Evolutionary conservation across 2,797 vertebrate species (phyloP).

Genomic region (Fundulus diaphanus): DNA sequence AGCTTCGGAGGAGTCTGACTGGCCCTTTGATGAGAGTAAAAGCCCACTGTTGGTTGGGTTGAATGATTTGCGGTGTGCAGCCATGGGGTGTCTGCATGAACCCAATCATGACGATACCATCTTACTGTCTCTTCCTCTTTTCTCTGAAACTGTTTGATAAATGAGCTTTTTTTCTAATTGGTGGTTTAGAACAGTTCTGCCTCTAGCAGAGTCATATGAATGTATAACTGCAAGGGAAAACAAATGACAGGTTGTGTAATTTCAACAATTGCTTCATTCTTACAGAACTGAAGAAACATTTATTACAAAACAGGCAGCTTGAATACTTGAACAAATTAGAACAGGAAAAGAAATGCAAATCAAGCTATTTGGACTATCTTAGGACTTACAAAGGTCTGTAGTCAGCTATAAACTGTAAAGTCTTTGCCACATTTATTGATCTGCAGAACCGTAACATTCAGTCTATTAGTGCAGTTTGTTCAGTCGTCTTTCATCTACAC

Average conservation of each 20-base stretch:
- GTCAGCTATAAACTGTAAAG: not conserved
- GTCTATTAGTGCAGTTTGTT: not conserved
- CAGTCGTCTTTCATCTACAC: not conserved
- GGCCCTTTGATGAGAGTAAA: constrained; percentile 51
- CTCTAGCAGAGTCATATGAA: constrained; percentile 29
- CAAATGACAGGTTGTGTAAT: not conserved
- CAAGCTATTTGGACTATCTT: not conserved
- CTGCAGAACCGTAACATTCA: not conserved
- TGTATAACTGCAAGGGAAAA: constrained; percentile 9
- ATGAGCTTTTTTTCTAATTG: constrained; percentile 17
- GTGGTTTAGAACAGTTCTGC: constrained; percentile 23
- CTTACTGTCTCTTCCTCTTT: constrained; percentile 19
- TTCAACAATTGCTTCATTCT: constrained; percentile 12
- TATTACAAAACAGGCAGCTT: not conserved
- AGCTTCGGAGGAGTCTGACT: constrained; percentile 24
- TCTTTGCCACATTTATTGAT: not conserved
- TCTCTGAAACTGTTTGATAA: constrained; percentile 23
- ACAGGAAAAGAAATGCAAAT: not conserved
- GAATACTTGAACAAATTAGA: not conserved
- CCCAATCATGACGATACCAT: constrained; percentile 4
- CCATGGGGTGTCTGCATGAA: constrained; percentile 42
- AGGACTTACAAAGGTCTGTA: not conserved
- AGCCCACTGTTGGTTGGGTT: constrained; percentile 20
- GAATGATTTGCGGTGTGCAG: constrained; percentile 56
- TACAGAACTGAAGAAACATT: constrained; percentile 12